Evolutionary conservation across 2,888 invertebrate species (phyloP).

Genomic region (Escarpia spicata): DNA sequence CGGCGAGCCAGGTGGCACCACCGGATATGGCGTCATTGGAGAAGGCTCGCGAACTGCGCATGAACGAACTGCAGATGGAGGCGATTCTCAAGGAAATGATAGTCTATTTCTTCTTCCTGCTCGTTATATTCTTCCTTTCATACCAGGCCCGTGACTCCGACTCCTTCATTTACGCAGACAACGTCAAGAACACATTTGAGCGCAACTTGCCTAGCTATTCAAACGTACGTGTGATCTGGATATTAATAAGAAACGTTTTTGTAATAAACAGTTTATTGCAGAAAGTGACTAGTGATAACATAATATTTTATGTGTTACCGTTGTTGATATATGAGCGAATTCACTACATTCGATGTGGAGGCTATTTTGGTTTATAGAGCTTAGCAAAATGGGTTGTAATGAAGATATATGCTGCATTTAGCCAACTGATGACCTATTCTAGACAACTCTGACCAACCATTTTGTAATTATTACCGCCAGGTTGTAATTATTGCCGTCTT

Average conservation of each 20-base stretch:
- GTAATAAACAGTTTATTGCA: not conserved
- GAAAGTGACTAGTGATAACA: not conserved
- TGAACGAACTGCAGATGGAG: slow-evolving; percentile 63
- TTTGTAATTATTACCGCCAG: too few species aligned
- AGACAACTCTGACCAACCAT: not conserved
- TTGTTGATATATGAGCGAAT: too few species aligned
- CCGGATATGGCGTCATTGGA: slow-evolving; percentile 57
- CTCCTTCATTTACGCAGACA: slow-evolving; percentile 53
- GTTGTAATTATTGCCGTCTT: not conserved
- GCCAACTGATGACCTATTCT: not conserved
- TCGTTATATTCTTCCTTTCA: slow-evolving; percentile 63
- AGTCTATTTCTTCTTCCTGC: slow-evolving; percentile 60
- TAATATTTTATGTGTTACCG: too few species aligned
- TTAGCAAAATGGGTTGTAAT: too few species aligned
- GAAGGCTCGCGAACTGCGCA: slow-evolving; percentile 50
- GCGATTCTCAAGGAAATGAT: slow-evolving; percentile 56
- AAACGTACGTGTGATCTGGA: not conserved
- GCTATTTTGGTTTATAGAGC: too few species aligned
- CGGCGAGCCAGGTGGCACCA: slow-evolving; percentile 53
- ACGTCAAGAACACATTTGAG: slow-evolving; percentile 56
- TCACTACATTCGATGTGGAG: too few species aligned
- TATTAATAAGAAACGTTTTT: not conserved
- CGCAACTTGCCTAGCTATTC: slow-evolving; percentile 21
- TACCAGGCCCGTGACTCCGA: slow-evolving; percentile 61
- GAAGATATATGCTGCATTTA: too few species aligned